Evolutionary conservation across 53 echinoderm and acorn worm genomes (phyloP).

Genomic region (Paracentrotus lividus): DNA sequence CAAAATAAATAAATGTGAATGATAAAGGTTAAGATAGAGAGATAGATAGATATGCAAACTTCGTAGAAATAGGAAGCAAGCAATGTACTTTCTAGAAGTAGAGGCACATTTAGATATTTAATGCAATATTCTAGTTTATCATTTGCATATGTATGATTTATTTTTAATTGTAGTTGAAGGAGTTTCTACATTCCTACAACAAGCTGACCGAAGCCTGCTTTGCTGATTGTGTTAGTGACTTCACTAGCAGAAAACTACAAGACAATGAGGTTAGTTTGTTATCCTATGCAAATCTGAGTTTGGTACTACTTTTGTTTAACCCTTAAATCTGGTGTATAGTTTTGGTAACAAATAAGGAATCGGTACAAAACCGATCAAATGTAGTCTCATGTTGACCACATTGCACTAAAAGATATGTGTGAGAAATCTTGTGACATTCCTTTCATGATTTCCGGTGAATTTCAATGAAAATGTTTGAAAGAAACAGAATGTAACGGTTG

Average conservation of each 20-base stretch:
- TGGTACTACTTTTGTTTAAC: too few species aligned
- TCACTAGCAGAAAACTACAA: constrained; percentile 85
- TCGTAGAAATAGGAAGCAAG: background rate
- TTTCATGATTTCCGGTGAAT: too few species aligned
- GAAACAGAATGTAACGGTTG: too few species aligned
- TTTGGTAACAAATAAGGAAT: too few species aligned
- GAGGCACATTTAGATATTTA: background rate
- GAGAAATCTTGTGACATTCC: too few species aligned
- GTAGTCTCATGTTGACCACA: too few species aligned
- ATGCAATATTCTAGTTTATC: background rate
- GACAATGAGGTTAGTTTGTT: constrained; percentile 87
- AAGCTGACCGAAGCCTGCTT: constrained; percentile 93
- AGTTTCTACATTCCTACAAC: constrained; percentile 95
- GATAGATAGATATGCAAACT: background rate
- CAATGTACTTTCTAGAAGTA: background rate
- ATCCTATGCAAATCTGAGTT: too few species aligned
- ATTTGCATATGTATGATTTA: background rate
- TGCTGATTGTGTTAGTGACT: constrained; percentile 89
- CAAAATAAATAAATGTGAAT: background rate
- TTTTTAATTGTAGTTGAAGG: constrained; percentile 68
- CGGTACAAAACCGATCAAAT: too few species aligned
- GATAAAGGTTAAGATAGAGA: background rate
- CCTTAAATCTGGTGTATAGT: too few species aligned
- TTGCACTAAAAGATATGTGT: too few species aligned
- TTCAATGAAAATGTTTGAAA: too few species aligned